Percentiles rank a stretch among this genome's conserved stretches.
These are phyloP conservation scores for Aphelinus atriplicis DNA, from an alignment of 1,140 invertebrate species.

Conservation along the genomic window DNA sequence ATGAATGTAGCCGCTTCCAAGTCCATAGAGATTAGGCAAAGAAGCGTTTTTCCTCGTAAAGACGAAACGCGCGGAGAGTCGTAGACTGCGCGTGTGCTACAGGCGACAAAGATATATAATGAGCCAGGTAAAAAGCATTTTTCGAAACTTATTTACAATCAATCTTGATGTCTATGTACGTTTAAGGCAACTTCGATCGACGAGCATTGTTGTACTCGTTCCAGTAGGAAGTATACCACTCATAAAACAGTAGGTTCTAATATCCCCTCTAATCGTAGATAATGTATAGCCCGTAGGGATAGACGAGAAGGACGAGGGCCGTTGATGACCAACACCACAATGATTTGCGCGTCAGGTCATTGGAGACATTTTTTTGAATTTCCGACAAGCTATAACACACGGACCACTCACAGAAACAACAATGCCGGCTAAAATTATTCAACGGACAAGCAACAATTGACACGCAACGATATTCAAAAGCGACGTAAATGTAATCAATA, in stretches of 20 bases:
- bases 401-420: not conserved
- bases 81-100: constrained; percentile 55
- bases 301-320: not conserved
- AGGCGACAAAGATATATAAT: constrained; percentile 43
- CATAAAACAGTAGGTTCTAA: constrained; percentile 5
- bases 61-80: constrained; percentile 51
- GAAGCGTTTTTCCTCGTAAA: constrained; percentile 46
- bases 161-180: constrained; percentile 43
- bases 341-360: no score
- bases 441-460: no score
- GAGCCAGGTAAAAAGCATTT: constrained; percentile 44
- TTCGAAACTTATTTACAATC: constrained; percentile 43
- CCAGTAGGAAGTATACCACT: constrained; percentile 10
- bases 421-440: not conserved
- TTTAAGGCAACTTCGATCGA: constrained; percentile 30
- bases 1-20: no score
- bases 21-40: not conserved
- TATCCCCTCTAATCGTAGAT: constrained; percentile 13
- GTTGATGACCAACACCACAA: not conserved
- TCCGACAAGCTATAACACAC: no score
- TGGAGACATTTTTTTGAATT: no score
- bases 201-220: constrained; percentile 6
- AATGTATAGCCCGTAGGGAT: constrained; percentile 8
- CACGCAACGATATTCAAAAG: no score
- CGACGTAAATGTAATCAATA: no score